Evolutionary conservation across 2,113 vertebrate species (phyloP), one percentile per base, ranked within the genome.

Genomic region (Psilopsiagon aymara): DNA sequence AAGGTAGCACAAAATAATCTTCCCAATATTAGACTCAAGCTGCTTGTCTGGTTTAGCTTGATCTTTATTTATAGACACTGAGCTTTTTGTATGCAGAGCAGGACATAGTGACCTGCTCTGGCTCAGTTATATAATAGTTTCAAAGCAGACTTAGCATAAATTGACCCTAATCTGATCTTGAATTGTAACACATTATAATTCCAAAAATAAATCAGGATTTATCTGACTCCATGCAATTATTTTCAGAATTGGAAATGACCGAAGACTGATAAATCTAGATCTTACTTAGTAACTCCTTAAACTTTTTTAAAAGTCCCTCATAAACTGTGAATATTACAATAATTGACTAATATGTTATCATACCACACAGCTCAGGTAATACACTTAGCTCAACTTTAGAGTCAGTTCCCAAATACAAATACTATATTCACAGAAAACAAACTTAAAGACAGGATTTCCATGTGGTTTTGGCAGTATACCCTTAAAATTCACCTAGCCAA

Each of bases 71-170:
- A 95, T 94, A 96, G 96, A 49, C 57, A 55, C 62, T 16, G 62
- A 82, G 83, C 73, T 89, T 88, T 94, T 44, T 71, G 64, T 87
- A 76, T 70, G 80, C 52, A 37, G 89, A 96, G 87, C 92, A 95
- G 94, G 93, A 95, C 85, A 88, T 37, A 88, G 83, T 94, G 95
- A 95, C 95, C 94, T 97, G 86, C 89, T 96, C 88, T 49, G 92
- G 78, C 70, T 95, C 24, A 11, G 63, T 96, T 97, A 85, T 85
- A 62, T 93, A 97, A 97, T 82, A 89, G 86, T 88, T 96, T 96
- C 92, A 96, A 94, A 95, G 78, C 68, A 95, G 96, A 95, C 94
- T 97, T 97, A 95, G 91, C 95, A 93, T 96, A 97, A 96, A 96
- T 92, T 97, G 96, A 97, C 93, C 93, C 96, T 96, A 96, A 97